These are phyloP conservation scores for Mesorhabditis belari DNA, from an alignment of 2,888 invertebrate genomes.

Conservation along the genomic window DNA sequence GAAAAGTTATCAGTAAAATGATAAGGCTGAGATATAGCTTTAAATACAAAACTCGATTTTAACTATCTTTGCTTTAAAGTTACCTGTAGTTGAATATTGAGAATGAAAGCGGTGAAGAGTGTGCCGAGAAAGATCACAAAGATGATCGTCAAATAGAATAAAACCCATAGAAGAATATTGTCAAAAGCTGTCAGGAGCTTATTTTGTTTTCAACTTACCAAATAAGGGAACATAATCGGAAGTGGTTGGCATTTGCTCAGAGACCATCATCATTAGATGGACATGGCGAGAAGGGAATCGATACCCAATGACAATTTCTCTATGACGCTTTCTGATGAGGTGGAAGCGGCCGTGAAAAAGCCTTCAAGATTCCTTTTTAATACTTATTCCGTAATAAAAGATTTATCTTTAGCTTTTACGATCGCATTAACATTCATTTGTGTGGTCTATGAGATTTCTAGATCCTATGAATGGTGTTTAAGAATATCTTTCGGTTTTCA, in stretches of 20 bases:
- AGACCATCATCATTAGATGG: conserved; percentile 58
- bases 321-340: conserved; percentile 53
- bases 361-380: conserved; percentile 28
- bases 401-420: no score
- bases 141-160: conserved; percentile 50
- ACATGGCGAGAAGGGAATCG: conserved; percentile 55
- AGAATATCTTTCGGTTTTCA: no score
- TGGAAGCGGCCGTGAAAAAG: conserved; percentile 57
- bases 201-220: conserved; percentile 17
- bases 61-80: no score
- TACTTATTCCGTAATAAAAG: not conserved
- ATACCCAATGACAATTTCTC: conserved; percentile 50
- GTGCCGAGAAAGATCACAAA: conserved; percentile 51
- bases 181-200: no score
- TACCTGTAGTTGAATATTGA: conserved; percentile 47
- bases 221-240: conserved; percentile 49
- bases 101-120: conserved; percentile 50
- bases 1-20: no score
- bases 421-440: no score
- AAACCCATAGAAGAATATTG: conserved; percentile 12
- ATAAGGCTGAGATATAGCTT: no score
- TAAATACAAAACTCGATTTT: no score
- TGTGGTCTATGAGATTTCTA: no score
- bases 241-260: conserved; percentile 58
- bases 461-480: no score